Percentiles rank a stretch among this genome's conserved stretches.
phyloP scores from a whole-genome alignment of 2,888 invertebrate species.

The Eupithecia exiguata region DNA sequence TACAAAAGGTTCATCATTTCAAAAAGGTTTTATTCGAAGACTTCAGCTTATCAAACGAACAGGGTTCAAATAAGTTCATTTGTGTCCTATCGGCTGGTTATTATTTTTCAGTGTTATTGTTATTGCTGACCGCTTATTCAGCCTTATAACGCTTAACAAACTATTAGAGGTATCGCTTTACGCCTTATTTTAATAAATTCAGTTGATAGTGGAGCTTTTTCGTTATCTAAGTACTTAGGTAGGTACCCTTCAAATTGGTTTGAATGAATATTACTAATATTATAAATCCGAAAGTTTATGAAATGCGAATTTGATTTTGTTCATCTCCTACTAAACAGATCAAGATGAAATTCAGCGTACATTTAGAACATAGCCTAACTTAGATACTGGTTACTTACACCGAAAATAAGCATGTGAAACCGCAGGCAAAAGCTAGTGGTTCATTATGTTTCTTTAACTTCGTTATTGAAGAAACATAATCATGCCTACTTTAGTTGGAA shows the following conservation, averaged over 20 bases:
- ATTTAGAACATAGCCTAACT: too few relatives aligned
- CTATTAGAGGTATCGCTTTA: slow-evolving; percentile 76
- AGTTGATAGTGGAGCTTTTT: slow-evolving; percentile 46
- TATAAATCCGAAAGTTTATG: too few relatives aligned
- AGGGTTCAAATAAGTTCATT: slow-evolving; percentile 2
- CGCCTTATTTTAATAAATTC: slow-evolving; percentile 71
- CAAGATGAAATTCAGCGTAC: too few relatives aligned
- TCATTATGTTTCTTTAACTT: neutral
- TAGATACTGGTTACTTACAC: too few relatives aligned
- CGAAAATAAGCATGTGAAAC: too few relatives aligned
- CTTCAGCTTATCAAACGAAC: neutral
- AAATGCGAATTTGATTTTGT: too few relatives aligned
- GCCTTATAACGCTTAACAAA: slow-evolving; percentile 78
- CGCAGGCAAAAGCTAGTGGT: too few relatives aligned
- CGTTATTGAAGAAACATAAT: too few relatives aligned
- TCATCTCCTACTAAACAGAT: too few relatives aligned
- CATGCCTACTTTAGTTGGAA: neutral
- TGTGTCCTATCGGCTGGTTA: slow-evolving; percentile 50
- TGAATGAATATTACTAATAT: neutral
- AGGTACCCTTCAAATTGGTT: neutral
- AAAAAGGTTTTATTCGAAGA: neutral
- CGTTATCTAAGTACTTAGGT: neutral
- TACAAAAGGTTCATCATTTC: too few relatives aligned
- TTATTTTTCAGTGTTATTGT: slow-evolving; percentile 81
- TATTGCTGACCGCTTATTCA: slow-evolving; percentile 69